Evolutionary conservation across 2,888 invertebrate genomes (phyloP), one percentile per base, ranked within the genome.

Genomic region (Sisyra nigra): DNA sequence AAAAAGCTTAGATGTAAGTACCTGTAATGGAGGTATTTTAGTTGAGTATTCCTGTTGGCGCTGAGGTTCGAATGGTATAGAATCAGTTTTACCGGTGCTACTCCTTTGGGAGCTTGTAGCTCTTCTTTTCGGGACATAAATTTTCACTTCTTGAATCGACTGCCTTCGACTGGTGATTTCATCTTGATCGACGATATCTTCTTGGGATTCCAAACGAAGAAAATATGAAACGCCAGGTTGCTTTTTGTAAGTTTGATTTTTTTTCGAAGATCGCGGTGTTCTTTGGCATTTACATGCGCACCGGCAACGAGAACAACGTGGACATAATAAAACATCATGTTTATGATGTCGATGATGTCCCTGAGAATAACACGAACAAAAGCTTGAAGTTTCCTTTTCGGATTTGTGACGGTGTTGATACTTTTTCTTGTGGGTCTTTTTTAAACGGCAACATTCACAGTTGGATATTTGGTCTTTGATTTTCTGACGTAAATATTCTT

Each of bases 201-300:
- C 49, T 18, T 44, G 44, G 1, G 49, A 45, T 44, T 52, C 50
- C 2, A 53, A 32, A 11, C 50, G 47, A 13, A 53, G 40, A 45
- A 51, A 44, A 44, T 53, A 53, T 7, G 51, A 24, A 24, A 24
- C 53, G 4, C 50, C 14, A 1, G 52, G 46, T 38, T 48, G n/a
- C 29, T 41, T 40, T 18, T 11, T 9, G 15, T 24, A 3, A 37
- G 11, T 15, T 19, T 38, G 35, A 40, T 34, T 33, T 30, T 44
- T 13, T 42, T 35, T 24, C 37, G 9, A 42, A 47, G 45, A 35
- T 48, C 46, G 19, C 11, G 33, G 33, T 33, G 9, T 5, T 3
- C 9, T n/a, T 13, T 13, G 14, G 8, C 15, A 14, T 13, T 34
- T 34, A 3, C 13, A 34, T 10, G 7, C 34, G n/a, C 15, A 34